phyloP scores from a whole-genome alignment of 2,113 vertebrate species.

The Corvus cornix region DNA sequence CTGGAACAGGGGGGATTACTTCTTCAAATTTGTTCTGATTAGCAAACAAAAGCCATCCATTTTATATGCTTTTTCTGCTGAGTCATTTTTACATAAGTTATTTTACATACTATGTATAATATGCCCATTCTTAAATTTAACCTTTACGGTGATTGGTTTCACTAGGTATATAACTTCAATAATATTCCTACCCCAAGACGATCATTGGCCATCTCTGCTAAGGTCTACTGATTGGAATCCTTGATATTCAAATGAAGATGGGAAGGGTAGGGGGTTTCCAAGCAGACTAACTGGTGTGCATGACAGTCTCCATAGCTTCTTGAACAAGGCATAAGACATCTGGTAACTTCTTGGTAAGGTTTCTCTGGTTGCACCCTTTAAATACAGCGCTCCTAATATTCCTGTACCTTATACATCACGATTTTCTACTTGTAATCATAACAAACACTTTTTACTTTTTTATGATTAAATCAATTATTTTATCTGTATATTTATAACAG shows the following conservation, averaged over 20 bases:
- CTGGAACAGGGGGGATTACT: background rate
- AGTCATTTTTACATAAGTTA: background rate
- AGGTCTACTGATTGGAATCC: background rate
- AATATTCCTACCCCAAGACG: background rate
- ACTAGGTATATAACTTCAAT: background rate
- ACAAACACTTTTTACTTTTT: background rate
- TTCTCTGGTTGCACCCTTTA: background rate
- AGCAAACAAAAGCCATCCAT: background rate
- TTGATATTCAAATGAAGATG: background rate
- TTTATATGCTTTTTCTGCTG: background rate
- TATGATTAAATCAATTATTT: background rate
- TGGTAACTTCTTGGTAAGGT: background rate
- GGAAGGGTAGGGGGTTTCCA: background rate
- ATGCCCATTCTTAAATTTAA: background rate
- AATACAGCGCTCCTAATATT: background rate
- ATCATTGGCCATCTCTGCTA: background rate
- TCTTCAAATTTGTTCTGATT: background rate
- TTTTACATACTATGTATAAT: background rate
- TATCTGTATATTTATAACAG: background rate
- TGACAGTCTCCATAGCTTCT: background rate
- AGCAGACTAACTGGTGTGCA: background rate
- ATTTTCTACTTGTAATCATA: background rate
- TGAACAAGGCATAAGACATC: background rate
- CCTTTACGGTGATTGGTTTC: background rate
- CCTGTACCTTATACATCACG: background rate